Percentiles rank a stretch among this genome's conserved stretches.
These are phyloP conservation scores for Agriopis leucophaearia DNA, from an alignment of 2,888 invertebrate species.

Conservation along the genomic window DNA sequence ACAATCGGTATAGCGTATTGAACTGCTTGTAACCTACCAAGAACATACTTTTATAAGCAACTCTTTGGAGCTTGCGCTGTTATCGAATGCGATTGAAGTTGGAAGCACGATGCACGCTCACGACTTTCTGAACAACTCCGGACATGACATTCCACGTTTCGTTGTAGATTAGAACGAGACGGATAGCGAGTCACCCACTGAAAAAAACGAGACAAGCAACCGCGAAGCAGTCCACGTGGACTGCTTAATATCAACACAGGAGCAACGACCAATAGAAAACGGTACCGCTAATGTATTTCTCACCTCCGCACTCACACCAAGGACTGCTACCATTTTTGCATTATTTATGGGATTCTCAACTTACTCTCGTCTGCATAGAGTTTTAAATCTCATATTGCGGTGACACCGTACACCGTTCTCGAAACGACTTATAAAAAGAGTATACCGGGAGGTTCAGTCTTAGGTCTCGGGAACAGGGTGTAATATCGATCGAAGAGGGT, in stretches of 20 bases:
- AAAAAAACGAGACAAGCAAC: constrained; percentile 85
- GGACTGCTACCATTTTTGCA: constrained; percentile 73
- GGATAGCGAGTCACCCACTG: constrained; percentile 77
- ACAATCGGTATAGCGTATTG: constrained; percentile 47
- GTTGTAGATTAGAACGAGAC: constrained; percentile 86
- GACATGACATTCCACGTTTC: constrained; percentile 87
- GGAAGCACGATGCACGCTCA: constrained; percentile 86
- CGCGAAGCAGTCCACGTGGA: constrained; percentile 85
- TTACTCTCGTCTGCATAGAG: constrained; percentile 63
- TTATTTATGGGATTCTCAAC: constrained; percentile 74
- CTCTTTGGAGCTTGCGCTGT: constrained; percentile 62
- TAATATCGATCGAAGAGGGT: constrained; percentile 66
- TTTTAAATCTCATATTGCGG: constrained; percentile 66
- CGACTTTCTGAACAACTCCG: constrained; percentile 87
- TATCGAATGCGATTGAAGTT: constrained; percentile 65
- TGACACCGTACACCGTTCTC: constrained; percentile 66
- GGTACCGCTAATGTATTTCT: constrained; percentile 87
- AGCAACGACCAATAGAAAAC: constrained; percentile 86
- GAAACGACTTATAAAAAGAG: constrained; percentile 73
- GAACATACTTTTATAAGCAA: constrained; percentile 54
- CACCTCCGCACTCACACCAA: constrained; percentile 86
- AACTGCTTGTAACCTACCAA: constrained; percentile 53
- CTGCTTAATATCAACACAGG: constrained; percentile 86
- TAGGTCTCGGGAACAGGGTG: constrained; percentile 64
- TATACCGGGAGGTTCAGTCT: constrained; percentile 65